Base-by-base conservation (phyloP, 2,888 invertebrate species). In the Tineola bisselliella region DNA sequence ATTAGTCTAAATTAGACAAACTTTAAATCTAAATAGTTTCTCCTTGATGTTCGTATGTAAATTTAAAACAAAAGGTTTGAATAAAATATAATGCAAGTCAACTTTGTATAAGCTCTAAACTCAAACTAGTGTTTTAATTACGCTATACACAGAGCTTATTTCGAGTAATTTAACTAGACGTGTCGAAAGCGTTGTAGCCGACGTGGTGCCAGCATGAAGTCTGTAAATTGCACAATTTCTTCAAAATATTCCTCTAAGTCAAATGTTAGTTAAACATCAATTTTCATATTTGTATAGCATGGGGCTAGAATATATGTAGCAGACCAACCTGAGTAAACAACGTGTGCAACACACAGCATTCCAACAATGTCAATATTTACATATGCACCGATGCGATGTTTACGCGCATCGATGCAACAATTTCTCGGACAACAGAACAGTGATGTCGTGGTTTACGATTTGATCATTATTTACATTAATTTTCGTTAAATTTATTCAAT, bases 371-470 rank as follows among this genome's bases (percentile, higher is more conserved):
- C 18, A 54, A 54, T 54, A 54, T 54, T 19, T 25, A 54, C 25
- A 11, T 18, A 10, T 54, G 54, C 54, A 54, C 25, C 12, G 18
- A 54, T 54, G 25, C 12, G 18, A 54, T 54, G 25, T 54, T 54
- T 18, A 54, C 54, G 11, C n/a, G 19, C 25, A 54, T 54, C 25
- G 54, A 54, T 54, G 54, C 19, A 19, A 54, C 54, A 54, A 54
- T 54, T 18, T 4, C 25, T 54, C 12, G 25, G 19, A 54, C 25
- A 54, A 54, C 48, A 48, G 48, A 48, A 13, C 48, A 12, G 8
- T n/a, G 48, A 3, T 48, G 15, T 15, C n/a, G 15, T 48, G 48
- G 10, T 17, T 48, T n/a, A 6, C 15, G 38, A 38, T 10, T 38
- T 12, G 10, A 38, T 38, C 3, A 38, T 38, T 38, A 38, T 38